Evolutionary conservation across 2,113 vertebrate genomes (phyloP).

Genomic region (Paraplagusia blochii): DNA sequence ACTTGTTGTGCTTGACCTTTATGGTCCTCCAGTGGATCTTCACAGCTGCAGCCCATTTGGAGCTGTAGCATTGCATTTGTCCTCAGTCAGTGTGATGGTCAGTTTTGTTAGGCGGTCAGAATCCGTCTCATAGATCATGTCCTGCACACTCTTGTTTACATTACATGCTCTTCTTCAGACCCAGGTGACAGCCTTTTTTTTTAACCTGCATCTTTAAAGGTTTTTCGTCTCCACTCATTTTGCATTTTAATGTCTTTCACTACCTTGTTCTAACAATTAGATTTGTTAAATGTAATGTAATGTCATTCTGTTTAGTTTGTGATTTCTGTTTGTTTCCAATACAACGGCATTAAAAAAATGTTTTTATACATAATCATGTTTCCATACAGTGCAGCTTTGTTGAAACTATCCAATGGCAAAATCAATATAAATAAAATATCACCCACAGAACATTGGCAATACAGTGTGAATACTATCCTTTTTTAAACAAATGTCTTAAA

Average conservation of each 20-base stretch:
- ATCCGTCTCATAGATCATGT: conserved; percentile 15
- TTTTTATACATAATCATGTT: too few species aligned
- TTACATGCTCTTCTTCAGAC: conserved; percentile 16
- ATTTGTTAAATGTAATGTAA: too few species aligned
- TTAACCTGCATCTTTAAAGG: conserved; percentile 20
- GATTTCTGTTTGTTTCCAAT: too few species aligned
- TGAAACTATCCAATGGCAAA: too few species aligned
- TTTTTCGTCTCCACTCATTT: conserved; percentile 21
- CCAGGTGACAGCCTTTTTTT: conserved; percentile 41
- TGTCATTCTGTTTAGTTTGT: too few species aligned
- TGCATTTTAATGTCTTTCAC: background rate
- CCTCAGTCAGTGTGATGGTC: conserved; percentile 7
- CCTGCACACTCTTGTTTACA: conserved; percentile 49
- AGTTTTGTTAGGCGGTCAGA: conserved; percentile 14
- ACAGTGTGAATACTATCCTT: too few species aligned
- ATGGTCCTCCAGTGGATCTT: conserved; percentile 15
- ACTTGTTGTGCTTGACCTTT: conserved; percentile 23
- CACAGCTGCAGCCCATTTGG: conserved; percentile 42
- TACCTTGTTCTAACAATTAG: too few species aligned
- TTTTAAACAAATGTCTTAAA: too few species aligned
- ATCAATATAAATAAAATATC: too few species aligned
- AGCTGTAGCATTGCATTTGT: conserved; percentile 4
- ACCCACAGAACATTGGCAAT: too few species aligned
- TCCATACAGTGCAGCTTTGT: too few species aligned
- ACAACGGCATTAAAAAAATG: too few species aligned